A percentile compares a stretch with the other conserved stretches of the same genome.
Conservation (phyloP, 2,888 invertebrate species). For the Anorthoa munda region DNA sequence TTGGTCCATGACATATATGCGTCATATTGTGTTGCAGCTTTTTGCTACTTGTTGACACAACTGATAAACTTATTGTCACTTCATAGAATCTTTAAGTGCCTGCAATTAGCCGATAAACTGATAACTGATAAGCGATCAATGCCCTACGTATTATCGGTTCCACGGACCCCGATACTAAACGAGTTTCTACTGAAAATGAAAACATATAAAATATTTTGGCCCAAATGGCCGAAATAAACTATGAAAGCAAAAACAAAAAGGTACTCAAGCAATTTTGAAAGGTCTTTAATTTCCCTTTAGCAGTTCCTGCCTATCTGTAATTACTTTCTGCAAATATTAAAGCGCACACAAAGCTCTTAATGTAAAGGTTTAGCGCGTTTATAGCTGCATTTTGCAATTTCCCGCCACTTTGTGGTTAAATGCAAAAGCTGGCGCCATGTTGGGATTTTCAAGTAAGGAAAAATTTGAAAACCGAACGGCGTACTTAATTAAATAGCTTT, state of each 20-base stretch:
- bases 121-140: constrained; percentile 26
- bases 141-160: neutral
- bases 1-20: too few relatives aligned
- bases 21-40: neutral
- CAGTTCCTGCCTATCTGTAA: constrained; percentile 33
- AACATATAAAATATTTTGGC: neutral
- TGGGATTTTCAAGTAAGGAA: constrained; percentile 14
- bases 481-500: constrained; percentile 4
- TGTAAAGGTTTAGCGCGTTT: constrained; percentile 35
- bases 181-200: constrained; percentile 3
- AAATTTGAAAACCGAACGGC: constrained; percentile 28
- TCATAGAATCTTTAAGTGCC: neutral
- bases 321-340: constrained; percentile 52
- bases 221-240: too few relatives aligned
- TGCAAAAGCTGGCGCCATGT: constrained; percentile 49
- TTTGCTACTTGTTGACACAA: neutral
- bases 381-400: constrained; percentile 49
- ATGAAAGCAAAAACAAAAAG: neutral
- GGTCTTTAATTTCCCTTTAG: constrained; percentile 27
- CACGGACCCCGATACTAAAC: neutral
- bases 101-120: neutral
- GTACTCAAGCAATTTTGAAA: neutral
- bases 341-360: constrained; percentile 42
- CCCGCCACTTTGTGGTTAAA: constrained; percentile 35
- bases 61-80: neutral